Conservation (phyloP, 2,888 invertebrate species). For the Serrognathus titanus region DNA sequence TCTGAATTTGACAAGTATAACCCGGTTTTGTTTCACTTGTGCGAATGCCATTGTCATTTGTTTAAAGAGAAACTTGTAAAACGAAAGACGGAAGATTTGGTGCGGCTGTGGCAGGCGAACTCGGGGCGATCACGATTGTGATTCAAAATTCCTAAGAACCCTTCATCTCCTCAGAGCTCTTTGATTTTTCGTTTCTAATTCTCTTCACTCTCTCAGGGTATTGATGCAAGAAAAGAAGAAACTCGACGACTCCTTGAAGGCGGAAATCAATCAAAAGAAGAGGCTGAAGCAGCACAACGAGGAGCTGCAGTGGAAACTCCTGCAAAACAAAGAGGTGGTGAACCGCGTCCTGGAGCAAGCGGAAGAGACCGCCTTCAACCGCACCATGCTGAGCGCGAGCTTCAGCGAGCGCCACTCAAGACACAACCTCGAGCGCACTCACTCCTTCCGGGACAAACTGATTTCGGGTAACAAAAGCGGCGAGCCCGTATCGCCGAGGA, state of each 20-base stretch:
- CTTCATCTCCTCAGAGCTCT: too few species aligned
- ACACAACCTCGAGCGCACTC: slow-evolving; percentile 34
- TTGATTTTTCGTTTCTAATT: too few species aligned
- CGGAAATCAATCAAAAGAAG: slow-evolving; percentile 75
- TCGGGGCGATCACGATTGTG: too few species aligned
- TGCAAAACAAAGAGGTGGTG: slow-evolving; percentile 75
- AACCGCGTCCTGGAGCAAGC: slow-evolving; percentile 46
- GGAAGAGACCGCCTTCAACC: slow-evolving; percentile 33
- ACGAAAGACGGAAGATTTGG: too few species aligned
- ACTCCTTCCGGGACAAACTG: slow-evolving; percentile 40
- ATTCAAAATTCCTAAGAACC: too few species aligned
- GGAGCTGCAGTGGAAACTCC: slow-evolving; percentile 81
- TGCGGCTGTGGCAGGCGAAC: too few species aligned
- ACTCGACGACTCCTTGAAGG: slow-evolving; percentile 68
- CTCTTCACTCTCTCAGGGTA: slow-evolving; percentile 49
- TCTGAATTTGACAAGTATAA: background rate
- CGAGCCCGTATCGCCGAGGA: slow-evolving; percentile 36
- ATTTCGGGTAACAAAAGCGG: slow-evolving; percentile 27
- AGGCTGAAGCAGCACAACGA: slow-evolving; percentile 80
- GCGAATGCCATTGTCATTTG: too few species aligned
- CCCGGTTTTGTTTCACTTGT: too few species aligned
- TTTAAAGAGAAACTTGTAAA: too few species aligned
- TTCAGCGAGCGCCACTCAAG: slow-evolving; percentile 34
- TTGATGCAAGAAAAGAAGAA: slow-evolving; percentile 68
- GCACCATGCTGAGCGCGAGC: slow-evolving; percentile 41